phyloP scores from a whole-genome alignment of 2,888 invertebrate species.

The Pyrochroa serraticornis region DNA sequence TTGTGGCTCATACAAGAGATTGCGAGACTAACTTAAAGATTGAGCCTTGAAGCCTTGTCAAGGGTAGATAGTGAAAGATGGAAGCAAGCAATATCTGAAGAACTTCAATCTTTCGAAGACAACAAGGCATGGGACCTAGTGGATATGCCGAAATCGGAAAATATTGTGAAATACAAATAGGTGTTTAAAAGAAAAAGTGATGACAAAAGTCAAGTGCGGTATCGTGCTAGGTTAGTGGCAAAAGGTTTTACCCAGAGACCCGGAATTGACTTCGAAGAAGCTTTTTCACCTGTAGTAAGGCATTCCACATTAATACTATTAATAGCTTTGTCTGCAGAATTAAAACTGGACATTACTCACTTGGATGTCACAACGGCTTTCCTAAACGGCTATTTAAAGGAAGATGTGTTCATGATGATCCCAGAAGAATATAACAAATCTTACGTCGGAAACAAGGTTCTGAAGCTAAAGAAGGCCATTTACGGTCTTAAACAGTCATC shows the following conservation, averaged over 20 bases:
- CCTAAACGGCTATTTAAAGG: constrained; percentile 33
- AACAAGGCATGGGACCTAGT: constrained; percentile 44
- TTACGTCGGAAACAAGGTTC: background rate
- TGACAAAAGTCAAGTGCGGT: constrained; percentile 32
- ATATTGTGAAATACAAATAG: constrained; percentile 44
- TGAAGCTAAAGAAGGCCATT: constrained; percentile 12
- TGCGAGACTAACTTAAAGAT: constrained; percentile 5
- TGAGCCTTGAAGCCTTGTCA: constrained; percentile 35
- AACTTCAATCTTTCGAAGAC: constrained; percentile 39
- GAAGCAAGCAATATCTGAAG: constrained; percentile 41
- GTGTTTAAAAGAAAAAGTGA: constrained; percentile 42
- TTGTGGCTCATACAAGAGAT: background rate
- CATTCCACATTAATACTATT: constrained; percentile 33
- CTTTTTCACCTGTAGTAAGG: constrained; percentile 34
- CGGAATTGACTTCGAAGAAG: constrained; percentile 38
- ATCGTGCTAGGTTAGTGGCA: constrained; percentile 38
- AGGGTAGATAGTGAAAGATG: constrained; percentile 34
- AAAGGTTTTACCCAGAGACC: constrained; percentile 36
- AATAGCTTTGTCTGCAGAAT: constrained; percentile 34
- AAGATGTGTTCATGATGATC: constrained; percentile 32
- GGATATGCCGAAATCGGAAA: constrained; percentile 31
- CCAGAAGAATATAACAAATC: constrained; percentile 23
- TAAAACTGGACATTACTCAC: constrained; percentile 30
- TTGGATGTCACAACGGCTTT: constrained; percentile 35
- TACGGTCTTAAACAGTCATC: constrained; percentile 13